phyloP scores from a whole-genome alignment of 2,888 invertebrate genomes.

The Limnephilus marmoratus region DNA sequence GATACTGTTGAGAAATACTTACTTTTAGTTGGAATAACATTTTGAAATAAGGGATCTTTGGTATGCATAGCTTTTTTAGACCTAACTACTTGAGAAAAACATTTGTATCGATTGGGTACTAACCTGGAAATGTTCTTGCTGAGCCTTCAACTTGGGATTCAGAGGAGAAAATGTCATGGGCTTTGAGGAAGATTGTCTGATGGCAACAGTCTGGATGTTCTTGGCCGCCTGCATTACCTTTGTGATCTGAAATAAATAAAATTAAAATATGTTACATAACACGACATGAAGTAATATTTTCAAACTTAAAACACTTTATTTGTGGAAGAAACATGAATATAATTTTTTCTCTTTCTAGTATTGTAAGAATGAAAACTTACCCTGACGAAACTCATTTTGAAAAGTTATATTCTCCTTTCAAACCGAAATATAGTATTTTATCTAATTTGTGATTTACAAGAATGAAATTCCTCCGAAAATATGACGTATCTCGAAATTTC shows the following conservation, averaged over 20 bases:
- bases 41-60: neutral
- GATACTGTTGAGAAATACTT: neutral
- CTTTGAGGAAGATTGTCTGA: neutral
- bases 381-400: slow-evolving; percentile 28
- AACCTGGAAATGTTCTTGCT: slow-evolving; percentile 38
- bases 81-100: neutral
- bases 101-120: neutral
- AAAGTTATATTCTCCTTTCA: neutral
- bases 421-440: neutral
- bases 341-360: neutral
- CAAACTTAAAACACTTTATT: neutral
- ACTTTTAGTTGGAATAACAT: neutral
- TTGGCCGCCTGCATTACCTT: neutral
- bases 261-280: slow-evolving; percentile 9
- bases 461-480: neutral
- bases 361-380: neutral
- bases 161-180: neutral
- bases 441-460: neutral
- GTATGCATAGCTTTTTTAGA: neutral
- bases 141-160: slow-evolving; percentile 20
- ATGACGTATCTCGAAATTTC: neutral
- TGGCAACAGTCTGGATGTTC: neutral
- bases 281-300: neutral
- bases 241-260: neutral
- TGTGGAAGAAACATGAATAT: neutral